Conservation (phyloP, 2,888 invertebrate species). For the Thalpophila matura region DNA sequence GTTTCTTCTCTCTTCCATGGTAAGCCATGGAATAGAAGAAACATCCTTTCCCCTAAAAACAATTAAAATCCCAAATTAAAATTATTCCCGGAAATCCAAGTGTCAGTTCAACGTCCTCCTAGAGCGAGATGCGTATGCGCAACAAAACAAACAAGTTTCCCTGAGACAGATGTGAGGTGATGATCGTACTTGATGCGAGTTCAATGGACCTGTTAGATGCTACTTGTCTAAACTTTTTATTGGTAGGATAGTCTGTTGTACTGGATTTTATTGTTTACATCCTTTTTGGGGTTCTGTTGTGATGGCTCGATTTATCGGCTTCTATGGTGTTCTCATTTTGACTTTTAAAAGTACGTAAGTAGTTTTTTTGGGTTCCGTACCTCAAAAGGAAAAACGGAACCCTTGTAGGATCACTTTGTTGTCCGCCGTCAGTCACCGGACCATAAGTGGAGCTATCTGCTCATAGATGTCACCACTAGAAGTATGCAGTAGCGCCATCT, state of each 20-base stretch:
- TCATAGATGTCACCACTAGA: too few species aligned
- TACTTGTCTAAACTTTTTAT: constrained; percentile 65
- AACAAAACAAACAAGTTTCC: constrained; percentile 68
- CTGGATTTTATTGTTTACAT: constrained; percentile 56
- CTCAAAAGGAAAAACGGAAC: too few species aligned
- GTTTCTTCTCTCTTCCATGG: too few species aligned
- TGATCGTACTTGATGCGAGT: constrained; percentile 51
- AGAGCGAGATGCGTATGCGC: constrained; percentile 67
- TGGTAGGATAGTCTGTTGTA: constrained; percentile 52
- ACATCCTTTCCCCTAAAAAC: neutral
- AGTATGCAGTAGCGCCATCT: too few species aligned
- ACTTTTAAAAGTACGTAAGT: too few species aligned
- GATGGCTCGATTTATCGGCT: constrained; percentile 13
- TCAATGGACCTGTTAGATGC: constrained; percentile 52
- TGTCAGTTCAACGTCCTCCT: constrained; percentile 68
- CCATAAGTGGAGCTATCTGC: too few species aligned
- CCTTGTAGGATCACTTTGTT: too few species aligned
- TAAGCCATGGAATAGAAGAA: neutral
- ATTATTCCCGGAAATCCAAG: constrained; percentile 62
- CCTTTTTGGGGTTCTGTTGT: constrained; percentile 47
- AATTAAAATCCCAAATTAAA: constrained; percentile 33
- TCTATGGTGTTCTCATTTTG: neutral
- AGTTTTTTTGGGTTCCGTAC: too few species aligned
- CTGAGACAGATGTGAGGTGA: constrained; percentile 64
- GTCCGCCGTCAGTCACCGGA: too few species aligned